These are phyloP conservation scores for Gryllus bimaculatus DNA, from an alignment of 1,140 invertebrate genomes.

Conservation along the genomic window DNA sequence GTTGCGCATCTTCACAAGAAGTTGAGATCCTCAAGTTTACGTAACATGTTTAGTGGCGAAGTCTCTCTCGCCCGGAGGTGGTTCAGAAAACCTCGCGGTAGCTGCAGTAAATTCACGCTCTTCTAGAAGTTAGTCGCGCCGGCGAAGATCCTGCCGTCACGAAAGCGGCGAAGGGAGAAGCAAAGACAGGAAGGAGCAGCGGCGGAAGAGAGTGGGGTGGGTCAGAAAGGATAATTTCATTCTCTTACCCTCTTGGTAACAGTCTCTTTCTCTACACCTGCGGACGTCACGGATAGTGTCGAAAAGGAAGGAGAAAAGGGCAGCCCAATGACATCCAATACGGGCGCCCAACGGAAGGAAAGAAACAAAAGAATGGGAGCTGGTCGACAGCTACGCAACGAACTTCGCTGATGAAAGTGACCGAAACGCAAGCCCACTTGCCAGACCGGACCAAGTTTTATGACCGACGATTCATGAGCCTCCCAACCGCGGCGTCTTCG, in stretches of 20 bases:
- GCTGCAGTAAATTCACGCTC: not conserved
- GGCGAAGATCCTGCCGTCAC: not conserved
- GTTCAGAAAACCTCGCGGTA: not conserved
- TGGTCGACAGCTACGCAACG: no score
- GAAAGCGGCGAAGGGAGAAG: not conserved
- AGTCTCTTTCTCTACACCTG: no score
- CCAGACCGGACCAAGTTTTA: no score
- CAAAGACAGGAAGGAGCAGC: not conserved
- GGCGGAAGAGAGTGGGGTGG: not conserved
- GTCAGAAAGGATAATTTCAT: not conserved
- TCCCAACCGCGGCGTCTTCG: no score
- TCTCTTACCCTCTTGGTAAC: not conserved
- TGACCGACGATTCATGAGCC: no score
- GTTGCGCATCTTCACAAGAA: not conserved
- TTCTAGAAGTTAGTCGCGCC: not conserved
- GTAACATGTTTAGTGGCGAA: not conserved
- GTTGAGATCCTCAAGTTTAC: not conserved
- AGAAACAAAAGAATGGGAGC: no score
- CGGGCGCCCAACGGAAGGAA: no score
- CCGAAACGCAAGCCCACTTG: no score
- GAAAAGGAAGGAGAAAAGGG: no score
- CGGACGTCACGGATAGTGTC: no score
- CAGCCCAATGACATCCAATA: no score
- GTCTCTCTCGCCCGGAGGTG: not conserved
- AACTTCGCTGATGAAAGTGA: no score